These are phyloP conservation scores for Myiopsitta monachus DNA, from an alignment of 2,113 vertebrate species.

Conservation along the genomic window DNA sequence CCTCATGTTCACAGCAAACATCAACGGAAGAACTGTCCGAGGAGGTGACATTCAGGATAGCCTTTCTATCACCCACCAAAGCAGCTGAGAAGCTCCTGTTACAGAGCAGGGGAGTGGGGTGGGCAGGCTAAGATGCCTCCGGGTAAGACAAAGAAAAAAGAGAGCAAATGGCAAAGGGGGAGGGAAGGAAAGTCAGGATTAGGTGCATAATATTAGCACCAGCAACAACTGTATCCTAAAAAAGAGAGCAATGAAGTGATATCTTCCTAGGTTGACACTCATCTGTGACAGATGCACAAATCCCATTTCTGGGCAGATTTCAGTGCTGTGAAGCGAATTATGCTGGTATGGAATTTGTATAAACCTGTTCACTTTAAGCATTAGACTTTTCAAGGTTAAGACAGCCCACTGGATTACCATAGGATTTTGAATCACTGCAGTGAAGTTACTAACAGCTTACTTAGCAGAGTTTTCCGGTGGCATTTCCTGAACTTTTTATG, in stretches of 20 bases:
- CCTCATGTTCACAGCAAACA: not conserved
- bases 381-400: not conserved
- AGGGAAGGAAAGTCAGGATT: slow-evolving; percentile 11
- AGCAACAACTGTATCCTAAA: slow-evolving; percentile 21
- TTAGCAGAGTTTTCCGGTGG: not conserved
- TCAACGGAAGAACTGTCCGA: not conserved
- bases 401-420: not conserved
- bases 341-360: not conserved
- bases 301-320: slow-evolving; percentile 16
- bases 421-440: not conserved
- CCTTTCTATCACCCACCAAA: slow-evolving; percentile 61
- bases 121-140: slow-evolving; percentile 39
- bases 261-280: not conserved
- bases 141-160: slow-evolving; percentile 33
- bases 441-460: not conserved
- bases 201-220: slow-evolving; percentile 5
- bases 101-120: slow-evolving; percentile 63
- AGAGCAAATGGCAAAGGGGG: slow-evolving; percentile 5
- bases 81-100: slow-evolving; percentile 77
- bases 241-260: not conserved
- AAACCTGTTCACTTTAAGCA: not conserved
- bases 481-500: not conserved
- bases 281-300: not conserved
- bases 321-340: slow-evolving; percentile 21
- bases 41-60: slow-evolving; percentile 42